Evolutionary conservation across 2,113 vertebrate genomes (phyloP), one percentile per base, ranked within the genome.

Genomic region (Corythoichthys intestinalis): DNA sequence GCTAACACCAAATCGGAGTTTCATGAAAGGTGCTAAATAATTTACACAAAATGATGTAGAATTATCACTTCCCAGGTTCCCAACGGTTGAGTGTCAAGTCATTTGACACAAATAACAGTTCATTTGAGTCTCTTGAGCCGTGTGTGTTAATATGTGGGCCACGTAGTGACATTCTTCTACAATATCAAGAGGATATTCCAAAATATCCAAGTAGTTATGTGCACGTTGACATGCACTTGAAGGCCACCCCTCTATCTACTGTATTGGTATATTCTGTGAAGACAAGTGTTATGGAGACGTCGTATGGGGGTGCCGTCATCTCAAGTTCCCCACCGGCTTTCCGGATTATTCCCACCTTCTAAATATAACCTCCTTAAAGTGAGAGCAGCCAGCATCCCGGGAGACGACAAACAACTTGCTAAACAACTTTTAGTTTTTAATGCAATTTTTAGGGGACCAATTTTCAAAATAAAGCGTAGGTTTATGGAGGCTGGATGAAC

Each of bases 301-400:
- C 4, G 59, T 61, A 41, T 44, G 59, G 39, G 47, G 35, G 53
- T 83, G 74, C 78, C 75, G 15, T 75, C 75, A n/a, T 82, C 88
- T 91, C 90, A 71, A 70, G 76, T 93, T 91, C 77, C 88, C 60
- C 60, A 61, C 66, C 58, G 72, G 74, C 73, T 75, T 70, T 77
- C 86, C 73, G 62, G 78, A 65, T 69, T 78, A 86, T 89, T 91
- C 86, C 82, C 88, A 85, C 66, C 20, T 71, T 86, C 90, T 92
- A 92, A 91, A 84, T 85, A 84, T 92, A 93, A 84, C 78, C 38
- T 74, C 54, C 61, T 77, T 79, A 69, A 84, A 89, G 78, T 76
- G 72, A 15, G 67, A 70, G 64, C 41, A 28, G 44, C 2, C 41
- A 0, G 63, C 69, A 57, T 58, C 66, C 59, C 1, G 37, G 0